Evolutionary conservation across 2,888 invertebrate genomes (phyloP).

Genomic region (Ichneumoninae sp.): DNA sequence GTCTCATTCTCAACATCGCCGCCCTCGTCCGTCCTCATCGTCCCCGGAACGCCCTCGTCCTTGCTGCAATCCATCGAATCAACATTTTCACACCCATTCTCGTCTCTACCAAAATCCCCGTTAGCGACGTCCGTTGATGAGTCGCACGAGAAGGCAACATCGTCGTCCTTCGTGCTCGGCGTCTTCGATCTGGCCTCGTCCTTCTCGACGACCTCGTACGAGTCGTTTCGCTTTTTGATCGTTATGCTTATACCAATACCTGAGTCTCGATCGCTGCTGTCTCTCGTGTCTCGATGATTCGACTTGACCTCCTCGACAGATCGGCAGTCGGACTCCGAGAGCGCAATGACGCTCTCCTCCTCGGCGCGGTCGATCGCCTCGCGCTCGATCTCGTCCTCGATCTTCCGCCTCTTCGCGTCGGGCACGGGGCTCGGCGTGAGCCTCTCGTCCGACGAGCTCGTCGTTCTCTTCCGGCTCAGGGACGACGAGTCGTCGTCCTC

Average conservation of each 20-base stretch:
- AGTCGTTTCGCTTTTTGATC: slow-evolving; percentile 82
- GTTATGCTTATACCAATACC: slow-evolving; percentile 80
- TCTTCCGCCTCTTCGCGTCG: slow-evolving; percentile 41
- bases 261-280: slow-evolving; percentile 77
- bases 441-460: slow-evolving; percentile 33
- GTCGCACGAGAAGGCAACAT: slow-evolving; percentile 54
- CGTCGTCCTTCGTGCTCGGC: slow-evolving; percentile 62
- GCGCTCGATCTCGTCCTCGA: background rate
- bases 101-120: slow-evolving; percentile 45
- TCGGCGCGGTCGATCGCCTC: slow-evolving; percentile 32
- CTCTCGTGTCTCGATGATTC: slow-evolving; percentile 61
- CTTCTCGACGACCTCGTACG: slow-evolving; percentile 80
- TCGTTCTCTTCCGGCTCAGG: background rate
- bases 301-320: slow-evolving; percentile 31
- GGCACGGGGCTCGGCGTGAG: background rate
- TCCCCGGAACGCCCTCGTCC: slow-evolving; percentile 7
- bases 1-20: slow-evolving; percentile 76
- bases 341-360: slow-evolving; percentile 11
- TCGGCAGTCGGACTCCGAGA: slow-evolving; percentile 55
- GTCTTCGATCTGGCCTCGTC: slow-evolving; percentile 70
- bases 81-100: slow-evolving; percentile 35
- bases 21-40: slow-evolving; percentile 69
- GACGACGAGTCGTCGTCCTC: background rate
- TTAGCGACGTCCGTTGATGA: slow-evolving; percentile 61
- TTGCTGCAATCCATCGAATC: slow-evolving; percentile 43